Evolutionary conservation across 64 coral and sea anemone genomes (phyloP).

Genomic region (Montipora foliosa): DNA sequence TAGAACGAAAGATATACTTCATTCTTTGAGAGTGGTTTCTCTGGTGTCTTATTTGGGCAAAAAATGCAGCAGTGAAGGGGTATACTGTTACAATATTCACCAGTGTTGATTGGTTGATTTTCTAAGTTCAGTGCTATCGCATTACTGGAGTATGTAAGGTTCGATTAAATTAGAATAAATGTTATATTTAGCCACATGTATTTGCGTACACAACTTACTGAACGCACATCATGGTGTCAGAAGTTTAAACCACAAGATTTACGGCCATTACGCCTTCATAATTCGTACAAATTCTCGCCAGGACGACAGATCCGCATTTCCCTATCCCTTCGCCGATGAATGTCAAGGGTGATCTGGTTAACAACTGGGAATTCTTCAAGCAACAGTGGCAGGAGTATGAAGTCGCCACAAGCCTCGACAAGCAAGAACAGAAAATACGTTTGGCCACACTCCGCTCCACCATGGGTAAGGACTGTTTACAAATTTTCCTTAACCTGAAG

Average conservation of each 20-base stretch:
- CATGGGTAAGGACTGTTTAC: slow-evolving; percentile 51
- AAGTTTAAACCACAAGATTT: not conserved
- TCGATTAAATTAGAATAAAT: not conserved
- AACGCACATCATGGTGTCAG: not conserved
- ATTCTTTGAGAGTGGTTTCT: too few relatives aligned
- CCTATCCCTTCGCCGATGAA: slow-evolving; percentile 27
- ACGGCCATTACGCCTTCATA: not conserved
- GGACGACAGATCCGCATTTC: slow-evolving; percentile 15
- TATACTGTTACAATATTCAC: too few relatives aligned
- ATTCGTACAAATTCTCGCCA: not conserved
- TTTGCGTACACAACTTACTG: not conserved
- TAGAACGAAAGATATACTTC: too few relatives aligned
- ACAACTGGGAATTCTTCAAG: slow-evolving; percentile 54
- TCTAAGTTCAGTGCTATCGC: too few relatives aligned
- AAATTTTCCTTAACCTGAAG: slow-evolving; percentile 39
- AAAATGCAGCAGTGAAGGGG: too few relatives aligned
- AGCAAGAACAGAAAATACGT: slow-evolving; percentile 25
- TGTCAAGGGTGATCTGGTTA: slow-evolving; percentile 16
- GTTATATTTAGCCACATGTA: not conserved
- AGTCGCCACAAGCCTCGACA: slow-evolving; percentile 48
- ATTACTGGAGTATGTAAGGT: too few relatives aligned
- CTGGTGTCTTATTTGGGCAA: too few relatives aligned
- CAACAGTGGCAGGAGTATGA: slow-evolving; percentile 59
- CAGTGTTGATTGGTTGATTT: too few relatives aligned
- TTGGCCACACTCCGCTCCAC: slow-evolving; percentile 35